Evolutionary conservation across 2,113 vertebrate genomes (phyloP).

Genomic region (Ibidorhyncha struthersii): DNA sequence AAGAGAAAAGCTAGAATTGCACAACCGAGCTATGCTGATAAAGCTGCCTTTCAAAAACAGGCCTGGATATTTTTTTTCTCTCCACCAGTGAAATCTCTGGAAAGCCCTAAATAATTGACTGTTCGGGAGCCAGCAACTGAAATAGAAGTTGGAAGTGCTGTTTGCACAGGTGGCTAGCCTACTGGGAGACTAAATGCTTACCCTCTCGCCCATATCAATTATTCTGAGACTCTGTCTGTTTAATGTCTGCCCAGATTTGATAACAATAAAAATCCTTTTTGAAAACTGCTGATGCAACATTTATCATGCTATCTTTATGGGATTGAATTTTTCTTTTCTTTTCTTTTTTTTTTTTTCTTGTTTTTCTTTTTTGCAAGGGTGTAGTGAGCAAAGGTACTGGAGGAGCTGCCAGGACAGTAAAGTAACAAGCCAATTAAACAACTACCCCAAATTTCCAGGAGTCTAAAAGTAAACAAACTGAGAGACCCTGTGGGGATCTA

Average conservation of each 20-base stretch:
- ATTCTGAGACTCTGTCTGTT: slow-evolving; percentile 69
- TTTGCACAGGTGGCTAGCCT: slow-evolving; percentile 80
- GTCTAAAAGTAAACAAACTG: slow-evolving; percentile 23
- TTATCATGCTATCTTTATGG: slow-evolving; percentile 44
- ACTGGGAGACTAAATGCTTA: slow-evolving; percentile 64
- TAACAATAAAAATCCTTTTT: slow-evolving; percentile 67
- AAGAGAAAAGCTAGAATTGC: neutral
- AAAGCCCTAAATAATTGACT: slow-evolving; percentile 73
- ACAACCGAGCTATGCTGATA: neutral
- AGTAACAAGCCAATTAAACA: slow-evolving; percentile 4
- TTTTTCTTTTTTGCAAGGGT: neutral
- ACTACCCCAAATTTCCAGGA: neutral
- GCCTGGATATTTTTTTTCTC: slow-evolving; percentile 9
- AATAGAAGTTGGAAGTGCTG: slow-evolving; percentile 67
- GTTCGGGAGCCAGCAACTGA: slow-evolving; percentile 67
- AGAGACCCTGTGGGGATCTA: neutral
- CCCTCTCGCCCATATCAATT: slow-evolving; percentile 69
- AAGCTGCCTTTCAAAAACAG: slow-evolving; percentile 30
- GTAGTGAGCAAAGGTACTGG: neutral
- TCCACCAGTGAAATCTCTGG: slow-evolving; percentile 48
- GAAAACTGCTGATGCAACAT: slow-evolving; percentile 70
- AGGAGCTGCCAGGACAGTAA: neutral
- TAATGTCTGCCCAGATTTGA: slow-evolving; percentile 70
- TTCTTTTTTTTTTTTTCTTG: neutral
- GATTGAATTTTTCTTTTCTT: neutral